Conservation (phyloP, 2,113 vertebrate species). For the Etia nguti region DNA sequence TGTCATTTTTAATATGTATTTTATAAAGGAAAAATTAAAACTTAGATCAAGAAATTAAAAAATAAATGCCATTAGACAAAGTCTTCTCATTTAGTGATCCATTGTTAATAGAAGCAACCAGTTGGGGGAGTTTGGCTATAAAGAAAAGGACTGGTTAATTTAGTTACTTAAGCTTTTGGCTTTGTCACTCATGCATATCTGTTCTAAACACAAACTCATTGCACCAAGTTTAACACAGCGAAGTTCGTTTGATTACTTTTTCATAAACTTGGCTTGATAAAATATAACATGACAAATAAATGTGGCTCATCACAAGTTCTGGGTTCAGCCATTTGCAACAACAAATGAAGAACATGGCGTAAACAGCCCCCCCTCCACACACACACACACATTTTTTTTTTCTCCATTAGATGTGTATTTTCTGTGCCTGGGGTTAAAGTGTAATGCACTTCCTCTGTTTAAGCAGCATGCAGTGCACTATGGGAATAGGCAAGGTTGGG, state of each 20-base stretch:
- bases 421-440: not conserved
- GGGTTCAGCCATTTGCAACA: not conserved
- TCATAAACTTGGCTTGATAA: not conserved
- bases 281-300: conserved; percentile 6
- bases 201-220: not conserved
- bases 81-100: not conserved
- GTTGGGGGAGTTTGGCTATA: not conserved
- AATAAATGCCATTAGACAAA: not conserved
- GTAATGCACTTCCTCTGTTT: conserved; percentile 57
- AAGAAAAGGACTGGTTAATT: not conserved
- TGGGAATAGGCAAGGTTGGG: conserved; percentile 9
- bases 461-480: not conserved
- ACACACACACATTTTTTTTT: not conserved
- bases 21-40: not conserved
- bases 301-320: not conserved
- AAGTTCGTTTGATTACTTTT: not conserved
- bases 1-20: not conserved
- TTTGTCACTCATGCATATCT: not conserved
- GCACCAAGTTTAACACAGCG: not conserved
- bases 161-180: not conserved
- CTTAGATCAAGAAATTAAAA: not conserved
- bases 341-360: not conserved
- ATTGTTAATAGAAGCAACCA: not conserved
- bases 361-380: not conserved
- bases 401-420: not conserved